phyloP scores from a whole-genome alignment of 2,113 vertebrate species.

The Phrynosoma platyrhinos region DNA sequence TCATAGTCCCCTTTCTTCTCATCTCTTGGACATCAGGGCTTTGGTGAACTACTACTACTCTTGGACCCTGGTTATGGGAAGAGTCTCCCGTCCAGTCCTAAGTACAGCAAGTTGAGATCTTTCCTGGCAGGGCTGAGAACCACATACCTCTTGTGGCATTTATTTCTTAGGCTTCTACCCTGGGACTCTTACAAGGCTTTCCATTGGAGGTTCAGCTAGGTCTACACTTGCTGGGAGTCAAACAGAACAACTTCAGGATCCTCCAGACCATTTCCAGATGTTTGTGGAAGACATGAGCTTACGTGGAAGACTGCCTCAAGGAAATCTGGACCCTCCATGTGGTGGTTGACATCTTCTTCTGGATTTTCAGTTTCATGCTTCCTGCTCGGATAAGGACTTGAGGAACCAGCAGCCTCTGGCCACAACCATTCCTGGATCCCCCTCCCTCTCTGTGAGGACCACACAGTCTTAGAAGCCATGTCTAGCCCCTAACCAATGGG shows the following conservation, averaged over 20 bases:
- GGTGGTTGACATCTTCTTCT: not conserved
- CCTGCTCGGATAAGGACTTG: not conserved
- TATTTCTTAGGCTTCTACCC: not conserved
- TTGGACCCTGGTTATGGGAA: not conserved
- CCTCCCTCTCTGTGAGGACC: no score
- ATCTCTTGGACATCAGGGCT: not conserved
- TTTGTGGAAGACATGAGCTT: not conserved
- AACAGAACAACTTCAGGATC: not conserved
- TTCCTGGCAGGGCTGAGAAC: not conserved
- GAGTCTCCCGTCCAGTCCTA: not conserved
- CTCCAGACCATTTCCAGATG: not conserved
- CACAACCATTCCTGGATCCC: no score
- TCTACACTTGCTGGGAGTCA: no score
- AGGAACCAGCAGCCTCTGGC: not conserved
- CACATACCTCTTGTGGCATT: no score
- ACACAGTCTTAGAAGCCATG: not conserved
- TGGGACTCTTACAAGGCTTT: not conserved
- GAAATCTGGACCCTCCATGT: not conserved
- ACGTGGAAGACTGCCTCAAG: no score
- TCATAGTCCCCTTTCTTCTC: not conserved
- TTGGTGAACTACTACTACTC: not conserved
- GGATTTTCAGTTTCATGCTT: not conserved
- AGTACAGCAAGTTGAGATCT: not conserved
- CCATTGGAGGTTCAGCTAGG: not conserved
- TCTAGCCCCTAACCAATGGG: not conserved